phyloP scores from a whole-genome alignment of 1,140 invertebrate species.

The Lysiphlebus fabarum region DNA sequence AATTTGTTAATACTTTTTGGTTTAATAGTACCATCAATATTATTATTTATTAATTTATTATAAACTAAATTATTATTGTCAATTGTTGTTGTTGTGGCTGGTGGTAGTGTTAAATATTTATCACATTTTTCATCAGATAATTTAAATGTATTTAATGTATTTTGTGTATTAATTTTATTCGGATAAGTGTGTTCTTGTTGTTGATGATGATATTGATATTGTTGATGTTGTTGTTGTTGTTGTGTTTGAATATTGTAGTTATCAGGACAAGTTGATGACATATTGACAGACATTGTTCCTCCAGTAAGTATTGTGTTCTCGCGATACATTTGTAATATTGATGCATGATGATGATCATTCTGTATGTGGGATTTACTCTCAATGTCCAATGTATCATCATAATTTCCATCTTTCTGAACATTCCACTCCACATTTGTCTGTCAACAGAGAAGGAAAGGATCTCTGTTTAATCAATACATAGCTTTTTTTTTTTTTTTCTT shows the following conservation, averaged over 20 bases:
- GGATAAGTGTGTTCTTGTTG: too few species aligned
- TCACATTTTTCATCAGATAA: too few species aligned
- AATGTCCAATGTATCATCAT: slow-evolving; percentile 48
- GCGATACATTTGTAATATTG: slow-evolving; percentile 38
- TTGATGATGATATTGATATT: too few species aligned
- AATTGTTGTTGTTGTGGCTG: slow-evolving; percentile 25
- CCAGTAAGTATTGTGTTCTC: slow-evolving; percentile 42
- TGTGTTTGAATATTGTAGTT: slow-evolving; percentile 15
- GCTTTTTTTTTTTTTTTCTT: slow-evolving; percentile 32
- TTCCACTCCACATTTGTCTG: slow-evolving; percentile 58
- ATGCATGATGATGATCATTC: slow-evolving; percentile 32
- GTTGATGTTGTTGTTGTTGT: too few species aligned
- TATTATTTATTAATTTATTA: slow-evolving; percentile 19
- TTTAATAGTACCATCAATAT: not conserved
- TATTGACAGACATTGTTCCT: slow-evolving; percentile 37
- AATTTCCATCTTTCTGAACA: slow-evolving; percentile 44
- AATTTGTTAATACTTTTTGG: slow-evolving; percentile 27
- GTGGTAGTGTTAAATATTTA: too few species aligned
- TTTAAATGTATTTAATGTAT: too few species aligned
- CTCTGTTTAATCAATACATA: slow-evolving; percentile 54
- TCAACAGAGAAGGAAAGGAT: slow-evolving; percentile 70
- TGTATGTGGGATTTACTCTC: slow-evolving; percentile 33
- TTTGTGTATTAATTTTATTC: too few species aligned
- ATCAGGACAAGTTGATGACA: slow-evolving; percentile 31
- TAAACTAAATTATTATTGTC: slow-evolving; percentile 15